These are phyloP conservation scores for Sinosuthora webbiana DNA, from an alignment of 2,113 vertebrate species.

Conservation along the genomic window DNA sequence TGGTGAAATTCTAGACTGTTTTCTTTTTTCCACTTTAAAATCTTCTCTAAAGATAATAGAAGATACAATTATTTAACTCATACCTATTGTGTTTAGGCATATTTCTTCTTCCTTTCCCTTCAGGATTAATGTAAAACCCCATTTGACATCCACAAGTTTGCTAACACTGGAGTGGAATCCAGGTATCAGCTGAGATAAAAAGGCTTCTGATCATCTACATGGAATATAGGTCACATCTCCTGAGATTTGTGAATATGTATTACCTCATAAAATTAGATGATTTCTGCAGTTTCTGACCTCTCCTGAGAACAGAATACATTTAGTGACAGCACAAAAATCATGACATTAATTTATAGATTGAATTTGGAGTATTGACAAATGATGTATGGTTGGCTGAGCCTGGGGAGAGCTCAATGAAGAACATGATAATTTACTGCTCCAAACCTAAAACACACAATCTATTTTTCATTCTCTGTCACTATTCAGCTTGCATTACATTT, in stretches of 20 bases:
- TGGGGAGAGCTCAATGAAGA: background rate
- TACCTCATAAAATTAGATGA: background rate
- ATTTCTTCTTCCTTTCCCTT: background rate
- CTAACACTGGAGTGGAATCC: background rate
- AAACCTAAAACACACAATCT: constrained; percentile 3
- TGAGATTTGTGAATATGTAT: constrained; percentile 8
- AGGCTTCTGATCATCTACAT: background rate
- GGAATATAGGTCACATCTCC: background rate
- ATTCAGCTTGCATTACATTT: constrained; percentile 15
- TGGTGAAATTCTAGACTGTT: background rate
- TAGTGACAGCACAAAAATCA: constrained; percentile 3
- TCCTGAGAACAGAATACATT: background rate
- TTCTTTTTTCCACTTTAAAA: background rate
- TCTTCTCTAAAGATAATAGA: background rate
- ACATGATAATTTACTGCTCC: constrained; percentile 28
- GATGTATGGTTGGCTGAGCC: constrained; percentile 10
- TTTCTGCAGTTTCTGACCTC: background rate
- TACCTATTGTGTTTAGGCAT: background rate
- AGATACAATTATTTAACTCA: background rate
- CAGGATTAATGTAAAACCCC: background rate
- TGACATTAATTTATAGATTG: constrained; percentile 46
- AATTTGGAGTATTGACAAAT: constrained; percentile 45
- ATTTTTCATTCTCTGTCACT: constrained; percentile 51
- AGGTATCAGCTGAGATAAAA: background rate
- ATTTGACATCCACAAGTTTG: background rate